Percentiles rank a stretch among this genome's conserved stretches.
Conservation (phyloP, 2,797 vertebrate species). For the Pteropus rufus region DNA sequence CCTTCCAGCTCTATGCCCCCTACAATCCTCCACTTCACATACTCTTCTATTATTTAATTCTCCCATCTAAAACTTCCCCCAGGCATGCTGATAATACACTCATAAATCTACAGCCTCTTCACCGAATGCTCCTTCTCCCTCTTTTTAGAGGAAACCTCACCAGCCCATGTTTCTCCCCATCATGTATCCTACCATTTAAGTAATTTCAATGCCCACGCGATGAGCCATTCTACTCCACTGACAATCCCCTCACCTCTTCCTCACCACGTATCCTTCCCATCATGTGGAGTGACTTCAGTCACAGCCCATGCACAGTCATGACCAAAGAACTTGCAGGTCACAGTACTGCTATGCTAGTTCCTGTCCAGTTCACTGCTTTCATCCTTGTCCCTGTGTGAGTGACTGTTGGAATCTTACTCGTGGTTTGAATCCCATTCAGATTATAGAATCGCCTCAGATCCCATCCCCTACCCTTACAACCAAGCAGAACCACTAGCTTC, state of each 20-base stretch:
- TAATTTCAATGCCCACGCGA: not conserved
- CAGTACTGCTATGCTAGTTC: fast-evolving
- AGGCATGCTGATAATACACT: not conserved
- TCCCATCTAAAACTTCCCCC: not conserved
- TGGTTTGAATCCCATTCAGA: not conserved
- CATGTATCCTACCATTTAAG: not conserved
- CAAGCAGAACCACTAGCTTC: not conserved
- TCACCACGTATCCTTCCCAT: not conserved
- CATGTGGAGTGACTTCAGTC: not conserved
- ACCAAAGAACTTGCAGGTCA: not conserved
- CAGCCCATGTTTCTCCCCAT: not conserved
- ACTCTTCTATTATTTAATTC: too few relatives aligned
- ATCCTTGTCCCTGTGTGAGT: not conserved
- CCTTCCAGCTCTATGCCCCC: not conserved
- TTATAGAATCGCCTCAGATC: not conserved
- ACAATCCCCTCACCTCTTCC: too few relatives aligned
- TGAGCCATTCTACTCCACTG: not conserved
- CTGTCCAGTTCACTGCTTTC: not conserved
- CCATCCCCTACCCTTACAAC: not conserved
- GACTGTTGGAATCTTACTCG: not conserved
- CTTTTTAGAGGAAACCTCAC: not conserved
- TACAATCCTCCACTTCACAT: not conserved
- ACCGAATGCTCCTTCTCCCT: not conserved
- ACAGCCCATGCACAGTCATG: not conserved
- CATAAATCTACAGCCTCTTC: not conserved